Evolutionary conservation across 2,888 invertebrate genomes (phyloP), one percentile per base, ranked within the genome.

Genomic region (Trissolcus japonicus): DNA sequence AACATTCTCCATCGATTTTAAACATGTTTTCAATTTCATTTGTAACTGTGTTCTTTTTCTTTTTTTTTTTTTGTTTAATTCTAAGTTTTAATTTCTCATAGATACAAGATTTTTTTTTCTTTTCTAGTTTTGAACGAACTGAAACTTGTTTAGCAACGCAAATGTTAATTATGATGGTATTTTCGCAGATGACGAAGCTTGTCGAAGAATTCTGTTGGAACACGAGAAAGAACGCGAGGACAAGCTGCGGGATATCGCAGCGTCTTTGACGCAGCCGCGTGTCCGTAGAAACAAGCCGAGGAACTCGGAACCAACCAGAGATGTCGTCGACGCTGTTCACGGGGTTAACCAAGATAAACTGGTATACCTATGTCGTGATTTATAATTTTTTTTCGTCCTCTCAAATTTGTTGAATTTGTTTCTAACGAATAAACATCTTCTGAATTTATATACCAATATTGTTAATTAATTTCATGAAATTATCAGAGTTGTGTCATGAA

Each of bases 161-260:
- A 60, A 46, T 55, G 46, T 65, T 69, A 63, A 78, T 63, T 78
- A 61, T 68, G 43, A 51, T 63, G 40, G 40, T 73, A 55, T 29
- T 68, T 80, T 79, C 82, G 40, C 76, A 87, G 87, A 86, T 67
- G 86, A 87, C 72, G 89, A 89, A 60, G 87, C 89, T 14, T 89
- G 89, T 76, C 80, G 92, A 89, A 85, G 92, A 90, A 88, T 90
- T 65, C 81, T 90, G 29, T 76, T 90, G 78, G 93, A 92, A 78
- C 89, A 90, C 76, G 90, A 91, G 75, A 89, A 89, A 57, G 91
- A 92, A 75, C 91, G 93, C 25, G 93, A 93, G 85, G 95, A 95
- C 84, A 94, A 95, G 85, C 91, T 95, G 79, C 93, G 95, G 80
- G 95, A 95, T 87, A 95, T 96, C 82, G 95, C 95, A 2, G 95